Percentiles rank a stretch among this genome's conserved stretches.
These are phyloP conservation scores for Mus spicilegus DNA, from an alignment of 2,113 vertebrate species.

Conservation along the genomic window DNA sequence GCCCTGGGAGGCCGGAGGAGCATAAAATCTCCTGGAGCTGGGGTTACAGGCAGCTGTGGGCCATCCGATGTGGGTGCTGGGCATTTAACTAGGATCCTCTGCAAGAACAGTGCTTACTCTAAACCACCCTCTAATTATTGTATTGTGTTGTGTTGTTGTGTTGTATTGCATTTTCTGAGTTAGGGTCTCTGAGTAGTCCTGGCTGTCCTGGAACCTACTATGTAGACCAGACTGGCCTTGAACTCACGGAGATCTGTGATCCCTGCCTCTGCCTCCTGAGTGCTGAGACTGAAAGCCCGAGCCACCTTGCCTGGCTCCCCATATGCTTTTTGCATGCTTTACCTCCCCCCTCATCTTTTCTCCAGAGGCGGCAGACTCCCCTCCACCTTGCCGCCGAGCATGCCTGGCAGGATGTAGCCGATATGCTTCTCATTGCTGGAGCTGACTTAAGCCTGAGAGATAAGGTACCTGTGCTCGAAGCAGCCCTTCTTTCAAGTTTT, in stretches of 20 bases:
- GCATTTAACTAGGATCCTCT: not conserved
- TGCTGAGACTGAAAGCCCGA: not conserved
- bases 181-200: not conserved
- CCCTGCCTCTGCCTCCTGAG: not conserved
- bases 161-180: not conserved
- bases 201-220: not conserved
- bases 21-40: not conserved
- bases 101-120: not conserved
- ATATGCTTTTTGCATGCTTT: not conserved
- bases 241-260: not conserved
- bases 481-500: too few relatives aligned
- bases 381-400: conserved; percentile 92
- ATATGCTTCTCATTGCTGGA: conserved; percentile 92
- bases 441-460: conserved; percentile 91
- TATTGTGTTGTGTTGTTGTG: not conserved
- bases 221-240: not conserved
- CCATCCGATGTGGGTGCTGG: not conserved
- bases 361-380: conserved; percentile 92
- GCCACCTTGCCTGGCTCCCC: too few relatives aligned
- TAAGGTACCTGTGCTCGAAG: conserved; percentile 87
- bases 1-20: not conserved
- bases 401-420: conserved; percentile 89
- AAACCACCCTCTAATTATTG: not conserved
- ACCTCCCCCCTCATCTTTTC: not conserved
- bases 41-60: not conserved